Evolutionary conservation across 2,113 vertebrate genomes (phyloP), one percentile per base, ranked within the genome.

Genomic region (Scytalopus superciliaris): DNA sequence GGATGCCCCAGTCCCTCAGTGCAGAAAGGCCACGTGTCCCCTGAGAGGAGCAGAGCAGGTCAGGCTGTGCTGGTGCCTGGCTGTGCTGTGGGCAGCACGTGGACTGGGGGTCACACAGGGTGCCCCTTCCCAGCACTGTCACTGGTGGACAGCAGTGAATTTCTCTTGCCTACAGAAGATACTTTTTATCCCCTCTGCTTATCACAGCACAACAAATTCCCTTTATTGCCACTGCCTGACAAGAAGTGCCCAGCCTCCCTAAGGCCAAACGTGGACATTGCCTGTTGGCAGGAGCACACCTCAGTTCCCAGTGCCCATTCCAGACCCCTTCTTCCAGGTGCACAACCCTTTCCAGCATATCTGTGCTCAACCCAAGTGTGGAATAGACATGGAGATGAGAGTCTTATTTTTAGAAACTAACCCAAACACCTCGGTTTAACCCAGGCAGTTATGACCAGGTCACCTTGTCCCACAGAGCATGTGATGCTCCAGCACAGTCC

Each of bases 211-310:
- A 83, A 24, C 5, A 21, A 30, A 21, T 49, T 49, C 33, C 27
- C 49, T 42, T 37, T 59, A 4, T 15, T 72, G 40, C 53, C 57
- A 6, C 52, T 80, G 70, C 15, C 50, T n/a, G 56, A 3, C 24
- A 21, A 13, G 3, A 35, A n/a, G 28, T 31, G 56, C 56, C 72
- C 80, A 17, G 49, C 3, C 35, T 17, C 62, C 62, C 62, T 28
- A 22, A 4, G 1, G 3, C 17, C 6, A 2, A 56, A 12, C 1
- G 3, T 2, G 14, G 19, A 4, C 1, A 7, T 47, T 78, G 45
- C 50, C 31, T n/a, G 35, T 69, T 35, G 6, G 9, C 53, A 66
- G 25, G 30, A 25, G 55, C 28, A 40, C 10, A 2, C 19, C 35
- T 53, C 52, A 44, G 60, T 18, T 44, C 42, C 85, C 79, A 39